Conservation (phyloP, 2,888 invertebrate species). For the Branchipolynoe longqiensis region DNA sequence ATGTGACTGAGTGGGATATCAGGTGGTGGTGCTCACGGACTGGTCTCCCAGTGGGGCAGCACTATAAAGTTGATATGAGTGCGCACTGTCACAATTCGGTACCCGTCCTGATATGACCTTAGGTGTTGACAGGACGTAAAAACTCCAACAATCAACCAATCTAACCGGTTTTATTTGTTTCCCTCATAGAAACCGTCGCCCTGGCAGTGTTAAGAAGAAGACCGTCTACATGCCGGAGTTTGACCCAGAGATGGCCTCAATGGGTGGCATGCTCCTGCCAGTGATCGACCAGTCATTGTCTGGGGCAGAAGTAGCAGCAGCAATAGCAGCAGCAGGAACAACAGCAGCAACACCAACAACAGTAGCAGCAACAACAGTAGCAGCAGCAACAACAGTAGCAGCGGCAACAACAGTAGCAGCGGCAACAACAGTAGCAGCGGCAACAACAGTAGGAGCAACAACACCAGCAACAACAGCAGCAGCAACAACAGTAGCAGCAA, state of each 20-base stretch:
- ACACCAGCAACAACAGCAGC: background rate
- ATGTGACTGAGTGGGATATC: too few relatives aligned
- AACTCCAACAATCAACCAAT: too few relatives aligned
- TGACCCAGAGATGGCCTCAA: conserved; percentile 27
- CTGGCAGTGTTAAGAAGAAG: conserved; percentile 9
- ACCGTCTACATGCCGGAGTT: conserved; percentile 85
- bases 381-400: background rate
- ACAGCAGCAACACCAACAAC: background rate
- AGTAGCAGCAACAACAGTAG: background rate
- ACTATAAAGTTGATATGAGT: too few relatives aligned
- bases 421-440: background rate
- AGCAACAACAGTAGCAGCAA: background rate
- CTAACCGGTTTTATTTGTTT: too few relatives aligned
- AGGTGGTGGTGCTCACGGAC: too few relatives aligned
- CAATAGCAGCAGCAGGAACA: background rate
- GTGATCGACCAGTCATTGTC: background rate
- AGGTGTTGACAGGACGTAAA: too few relatives aligned
- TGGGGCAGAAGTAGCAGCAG: background rate
- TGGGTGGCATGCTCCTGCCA: conserved; percentile 18
- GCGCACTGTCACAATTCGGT: too few relatives aligned
- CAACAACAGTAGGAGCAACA: background rate
- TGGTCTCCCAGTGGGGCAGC: too few relatives aligned
- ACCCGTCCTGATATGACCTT: too few relatives aligned
- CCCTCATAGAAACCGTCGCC: background rate
- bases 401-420: background rate